Evolutionary conservation across 2,888 invertebrate species (phyloP), one percentile per base, ranked within the genome.

Genomic region (Parnassius glacialis): DNA sequence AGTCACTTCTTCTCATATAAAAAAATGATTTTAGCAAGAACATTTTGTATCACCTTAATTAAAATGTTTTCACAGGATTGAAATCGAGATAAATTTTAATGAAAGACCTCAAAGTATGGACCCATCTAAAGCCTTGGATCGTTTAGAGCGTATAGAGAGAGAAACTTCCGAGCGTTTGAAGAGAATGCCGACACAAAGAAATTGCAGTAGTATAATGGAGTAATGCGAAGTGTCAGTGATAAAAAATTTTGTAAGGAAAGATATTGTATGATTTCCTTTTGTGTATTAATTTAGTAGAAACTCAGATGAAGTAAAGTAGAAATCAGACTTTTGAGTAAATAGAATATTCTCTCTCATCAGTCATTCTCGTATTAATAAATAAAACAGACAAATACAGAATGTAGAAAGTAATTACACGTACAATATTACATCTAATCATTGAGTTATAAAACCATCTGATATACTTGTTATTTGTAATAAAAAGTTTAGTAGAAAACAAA

Each of bases 141-240:
- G 87, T 5, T 73, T 91, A 51, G 90, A 91, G 62, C 78, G 76
- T 70, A 91, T 91, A 52, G 90, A 91, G 68, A 84, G 72, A 45
- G 90, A 90, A 68, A 91, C 90, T 0, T 74, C 68, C 52, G 81
- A 84, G 48, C 76, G 90, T n/a, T 70, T 83, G 9, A 78, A 78
- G 60, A 69, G 69, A 13, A n/a, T 52, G 12, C 60, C 62, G 20
- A 67, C 54, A 43, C 64, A 67, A 13, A 61, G 25, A 42, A 20
- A 52, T 56, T 16, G 12, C 16, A 58, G 16, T 11, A 58, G 16
- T 11, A n/a, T 53, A 45, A n/a, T 25, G 16, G 52, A 52, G 9
- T 34, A 34, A 52, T 52, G 9, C 41, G 51, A 42, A 16, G 3
- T 57, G 45, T 25, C 9, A 52, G 43, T 51, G 50, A 25, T 43